Percentiles rank a stretch among this genome's conserved stretches.
Conservation (phyloP, 2,888 invertebrate species). For the Strigamia crassipes region DNA sequence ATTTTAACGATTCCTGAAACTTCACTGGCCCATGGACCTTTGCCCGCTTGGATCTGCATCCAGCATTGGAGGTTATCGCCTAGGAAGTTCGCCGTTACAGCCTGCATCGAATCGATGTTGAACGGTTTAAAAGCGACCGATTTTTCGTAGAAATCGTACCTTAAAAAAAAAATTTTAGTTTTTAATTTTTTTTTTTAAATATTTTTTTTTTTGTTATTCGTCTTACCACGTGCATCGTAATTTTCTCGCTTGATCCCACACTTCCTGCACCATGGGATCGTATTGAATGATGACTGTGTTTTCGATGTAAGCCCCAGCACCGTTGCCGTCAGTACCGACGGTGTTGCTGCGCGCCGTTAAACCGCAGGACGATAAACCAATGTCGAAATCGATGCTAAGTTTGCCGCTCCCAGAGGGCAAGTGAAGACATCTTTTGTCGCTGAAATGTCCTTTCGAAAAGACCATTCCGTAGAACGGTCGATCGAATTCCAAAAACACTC, state of each 20-base stretch:
- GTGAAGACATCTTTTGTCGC: slow-evolving; percentile 88
- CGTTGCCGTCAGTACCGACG: slow-evolving; percentile 47
- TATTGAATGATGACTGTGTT: slow-evolving; percentile 90
- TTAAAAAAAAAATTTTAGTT: not conserved
- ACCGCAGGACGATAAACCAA: slow-evolving; percentile 89
- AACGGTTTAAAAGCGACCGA: slow-evolving; percentile 92
- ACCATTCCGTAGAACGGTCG: slow-evolving; percentile 95
- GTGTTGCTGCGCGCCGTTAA: slow-evolving; percentile 82
- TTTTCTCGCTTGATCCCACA: slow-evolving; percentile 93
- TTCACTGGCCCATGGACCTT: slow-evolving; percentile 96
- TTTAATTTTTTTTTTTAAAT: not conserved
- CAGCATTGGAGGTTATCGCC: slow-evolving; percentile 94
- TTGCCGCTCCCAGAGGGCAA: slow-evolving; percentile 89
- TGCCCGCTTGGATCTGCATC: slow-evolving; percentile 97
- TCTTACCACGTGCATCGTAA: slow-evolving; percentile 81
- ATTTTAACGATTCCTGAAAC: slow-evolving; percentile 94
- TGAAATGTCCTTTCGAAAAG: slow-evolving; percentile 90
- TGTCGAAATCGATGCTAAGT: slow-evolving; percentile 88
- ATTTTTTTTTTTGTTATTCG: not conserved
- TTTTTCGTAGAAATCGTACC: slow-evolving; percentile 91
- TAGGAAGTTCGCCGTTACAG: slow-evolving; percentile 92
- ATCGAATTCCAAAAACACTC: slow-evolving; percentile 93
- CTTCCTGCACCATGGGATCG: slow-evolving; percentile 92
- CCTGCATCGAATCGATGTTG: slow-evolving; percentile 89
- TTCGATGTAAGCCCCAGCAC: slow-evolving; percentile 73